These are phyloP conservation scores for Himantopus leucocephalus DNA, from an alignment of 2,113 vertebrate species.

Conservation along the genomic window DNA sequence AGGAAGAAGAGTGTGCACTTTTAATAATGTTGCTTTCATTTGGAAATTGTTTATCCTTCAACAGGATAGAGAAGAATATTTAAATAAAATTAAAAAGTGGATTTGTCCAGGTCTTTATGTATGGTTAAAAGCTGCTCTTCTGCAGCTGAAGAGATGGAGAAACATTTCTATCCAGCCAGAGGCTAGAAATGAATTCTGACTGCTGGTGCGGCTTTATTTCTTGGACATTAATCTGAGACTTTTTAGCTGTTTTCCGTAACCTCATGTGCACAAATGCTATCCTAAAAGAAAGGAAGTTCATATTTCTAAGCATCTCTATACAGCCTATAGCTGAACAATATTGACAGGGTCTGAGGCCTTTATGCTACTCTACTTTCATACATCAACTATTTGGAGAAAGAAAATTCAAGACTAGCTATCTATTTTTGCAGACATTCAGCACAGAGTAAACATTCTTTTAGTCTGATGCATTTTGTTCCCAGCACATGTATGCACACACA, in stretches of 20 bases:
- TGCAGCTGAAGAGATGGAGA: not conserved
- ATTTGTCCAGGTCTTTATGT: not conserved
- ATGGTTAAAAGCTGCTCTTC: not conserved
- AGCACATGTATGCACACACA: too few relatives aligned
- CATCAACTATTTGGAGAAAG: not conserved
- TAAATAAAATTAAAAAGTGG: not conserved
- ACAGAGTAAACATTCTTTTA: not conserved
- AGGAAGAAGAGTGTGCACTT: not conserved
- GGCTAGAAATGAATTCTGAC: not conserved
- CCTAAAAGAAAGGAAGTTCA: not conserved
- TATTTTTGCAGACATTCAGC: not conserved
- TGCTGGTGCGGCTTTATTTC: not conserved
- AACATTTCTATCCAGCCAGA: not conserved
- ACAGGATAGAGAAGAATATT: not conserved
- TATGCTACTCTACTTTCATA: not conserved
- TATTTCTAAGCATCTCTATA: not conserved
- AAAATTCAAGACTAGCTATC: not conserved
- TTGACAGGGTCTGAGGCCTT: not conserved
- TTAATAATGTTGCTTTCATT: not conserved
- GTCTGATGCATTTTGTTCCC: not conserved
- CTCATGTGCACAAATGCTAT: not conserved
- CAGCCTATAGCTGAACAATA: not conserved
- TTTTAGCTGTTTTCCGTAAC: not conserved
- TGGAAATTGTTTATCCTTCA: constrained; percentile 42
- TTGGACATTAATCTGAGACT: not conserved